These are phyloP conservation scores for Lithophane leautieri DNA, from an alignment of 2,888 invertebrate genomes.

Conservation along the genomic window DNA sequence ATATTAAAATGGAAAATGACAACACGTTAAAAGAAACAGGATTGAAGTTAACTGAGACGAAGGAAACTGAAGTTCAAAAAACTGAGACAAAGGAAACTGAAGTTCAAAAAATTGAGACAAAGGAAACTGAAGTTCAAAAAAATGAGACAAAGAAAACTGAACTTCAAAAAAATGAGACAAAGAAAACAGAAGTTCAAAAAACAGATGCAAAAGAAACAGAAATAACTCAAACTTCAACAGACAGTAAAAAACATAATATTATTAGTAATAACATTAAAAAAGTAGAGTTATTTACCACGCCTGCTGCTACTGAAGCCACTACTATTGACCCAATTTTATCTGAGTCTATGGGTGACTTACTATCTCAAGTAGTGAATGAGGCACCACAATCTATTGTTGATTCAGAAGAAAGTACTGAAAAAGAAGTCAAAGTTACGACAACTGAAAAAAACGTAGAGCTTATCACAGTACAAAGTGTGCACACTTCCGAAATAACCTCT, in stretches of 20 bases:
- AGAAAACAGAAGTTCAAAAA: constrained; percentile 5
- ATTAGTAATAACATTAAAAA: constrained; percentile 64
- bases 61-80: constrained; percentile 6
- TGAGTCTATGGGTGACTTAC: constrained; percentile 86
- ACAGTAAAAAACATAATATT: constrained; percentile 42
- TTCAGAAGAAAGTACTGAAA: constrained; percentile 59
- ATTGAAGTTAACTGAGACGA: constrained; percentile 7
- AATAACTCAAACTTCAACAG: constrained; percentile 32
- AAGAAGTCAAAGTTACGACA: constrained; percentile 58
- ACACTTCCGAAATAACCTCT: constrained; percentile 48
- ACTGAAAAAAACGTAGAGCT: constrained; percentile 66
- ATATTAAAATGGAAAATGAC: constrained; percentile 43
- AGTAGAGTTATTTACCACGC: constrained; percentile 66
- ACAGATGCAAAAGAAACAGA: constrained; percentile 26
- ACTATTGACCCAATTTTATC: constrained; percentile 84
- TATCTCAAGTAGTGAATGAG: constrained; percentile 87
- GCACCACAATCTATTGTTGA: constrained; percentile 74
- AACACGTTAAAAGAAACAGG: constrained; percentile 26
- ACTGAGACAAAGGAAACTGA: constrained; percentile 10
- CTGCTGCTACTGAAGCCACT: constrained; percentile 67
- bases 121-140: constrained; percentile 7
- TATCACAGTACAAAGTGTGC: constrained; percentile 60
- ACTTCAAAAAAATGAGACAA: constrained; percentile 3
- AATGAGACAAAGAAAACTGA: neutral
- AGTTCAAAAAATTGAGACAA: constrained; percentile 2